A percentile compares a stretch with the other conserved stretches of the same genome.
Evolutionary conservation across 2,888 invertebrate genomes (phyloP).

Genomic region (Eretmocerus hayati): DNA sequence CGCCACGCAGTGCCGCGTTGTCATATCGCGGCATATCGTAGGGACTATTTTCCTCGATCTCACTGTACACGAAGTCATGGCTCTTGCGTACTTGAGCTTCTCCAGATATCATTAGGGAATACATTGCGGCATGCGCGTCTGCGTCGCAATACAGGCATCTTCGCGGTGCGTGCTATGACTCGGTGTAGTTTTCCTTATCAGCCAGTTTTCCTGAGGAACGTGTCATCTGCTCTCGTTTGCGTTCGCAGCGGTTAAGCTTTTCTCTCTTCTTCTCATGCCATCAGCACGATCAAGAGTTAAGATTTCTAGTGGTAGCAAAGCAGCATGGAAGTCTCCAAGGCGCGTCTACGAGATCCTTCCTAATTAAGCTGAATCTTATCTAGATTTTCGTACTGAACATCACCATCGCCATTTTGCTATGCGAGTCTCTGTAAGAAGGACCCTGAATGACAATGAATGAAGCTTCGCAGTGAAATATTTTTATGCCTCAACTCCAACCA

Average conservation of each 20-base stretch:
- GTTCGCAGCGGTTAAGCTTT: neutral
- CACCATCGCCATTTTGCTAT: too few relatives aligned
- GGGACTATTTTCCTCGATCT: conserved; percentile 40
- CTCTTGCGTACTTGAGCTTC: too few relatives aligned
- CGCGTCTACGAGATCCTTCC: conserved; percentile 4
- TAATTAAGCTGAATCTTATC: conserved; percentile 22
- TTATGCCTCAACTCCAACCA: too few relatives aligned
- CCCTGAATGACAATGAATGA: too few relatives aligned
- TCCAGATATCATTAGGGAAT: too few relatives aligned
- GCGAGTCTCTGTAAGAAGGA: too few relatives aligned
- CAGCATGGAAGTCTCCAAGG: conserved; percentile 3
- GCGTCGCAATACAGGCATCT: conserved; percentile 45
- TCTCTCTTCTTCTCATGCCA: neutral
- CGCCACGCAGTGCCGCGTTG: conserved; percentile 25
- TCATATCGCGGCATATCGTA: conserved; percentile 36
- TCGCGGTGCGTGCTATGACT: conserved; percentile 40
- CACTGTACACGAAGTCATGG: too few relatives aligned
- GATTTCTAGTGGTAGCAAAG: neutral
- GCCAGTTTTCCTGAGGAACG: conserved; percentile 33
- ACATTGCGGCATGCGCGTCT: conserved; percentile 22
- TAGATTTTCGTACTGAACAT: too few relatives aligned
- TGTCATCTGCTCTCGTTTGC: conserved; percentile 45
- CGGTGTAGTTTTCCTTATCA: conserved; percentile 19
- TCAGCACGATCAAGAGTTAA: too few relatives aligned
- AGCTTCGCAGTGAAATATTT: too few relatives aligned